Conservation (phyloP, 2,113 vertebrate genomes). For the Mixornis gularis region DNA sequence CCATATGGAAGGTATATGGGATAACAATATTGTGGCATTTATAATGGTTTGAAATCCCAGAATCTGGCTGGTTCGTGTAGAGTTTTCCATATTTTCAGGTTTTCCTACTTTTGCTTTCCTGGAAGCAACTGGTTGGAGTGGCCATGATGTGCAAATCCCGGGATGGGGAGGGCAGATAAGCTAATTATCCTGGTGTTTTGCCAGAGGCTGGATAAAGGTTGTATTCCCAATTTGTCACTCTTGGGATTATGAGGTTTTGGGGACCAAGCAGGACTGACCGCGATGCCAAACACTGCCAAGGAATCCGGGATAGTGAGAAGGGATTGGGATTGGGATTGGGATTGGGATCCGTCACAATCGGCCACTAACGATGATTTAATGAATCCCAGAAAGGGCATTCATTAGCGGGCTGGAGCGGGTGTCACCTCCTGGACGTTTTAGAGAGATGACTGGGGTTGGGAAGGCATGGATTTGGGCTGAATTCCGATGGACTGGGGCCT, state of each 20-base stretch:
- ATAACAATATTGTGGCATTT: background rate
- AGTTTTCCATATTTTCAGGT: background rate
- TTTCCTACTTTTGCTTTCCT: background rate
- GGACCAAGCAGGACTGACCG: background rate
- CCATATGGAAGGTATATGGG: fast-evolving
- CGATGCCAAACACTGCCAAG: background rate
- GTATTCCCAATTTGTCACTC: background rate
- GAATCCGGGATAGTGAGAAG: background rate
- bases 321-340: background rate
- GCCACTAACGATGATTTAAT: background rate
- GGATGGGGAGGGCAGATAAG: background rate
- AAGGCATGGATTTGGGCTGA: background rate
- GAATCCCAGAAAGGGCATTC: background rate
- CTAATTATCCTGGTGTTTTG: background rate
- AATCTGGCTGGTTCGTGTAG: fast-evolving
- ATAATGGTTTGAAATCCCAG: background rate
- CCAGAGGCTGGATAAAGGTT: background rate
- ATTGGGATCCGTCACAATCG: background rate
- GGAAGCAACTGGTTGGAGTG: background rate
- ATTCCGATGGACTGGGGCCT: fast-evolving
- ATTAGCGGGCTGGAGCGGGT: background rate
- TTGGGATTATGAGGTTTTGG: background rate
- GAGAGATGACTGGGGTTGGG: background rate
- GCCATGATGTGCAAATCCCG: background rate
- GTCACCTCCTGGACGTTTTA: background rate